Evolutionary conservation across 2,113 vertebrate species (phyloP).

Genomic region (Taxidea taxus): DNA sequence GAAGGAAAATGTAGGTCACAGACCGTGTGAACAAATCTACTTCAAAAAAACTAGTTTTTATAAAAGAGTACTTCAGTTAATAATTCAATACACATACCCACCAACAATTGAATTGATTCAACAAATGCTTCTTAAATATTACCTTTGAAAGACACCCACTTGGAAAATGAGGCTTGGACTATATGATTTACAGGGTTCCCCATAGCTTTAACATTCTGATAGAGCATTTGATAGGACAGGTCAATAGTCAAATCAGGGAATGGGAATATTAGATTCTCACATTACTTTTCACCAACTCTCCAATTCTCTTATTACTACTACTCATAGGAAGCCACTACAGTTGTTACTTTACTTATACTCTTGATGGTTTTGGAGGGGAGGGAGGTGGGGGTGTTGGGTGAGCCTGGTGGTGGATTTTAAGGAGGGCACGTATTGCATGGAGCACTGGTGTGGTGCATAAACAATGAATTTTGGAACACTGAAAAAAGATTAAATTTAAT

Average conservation of each 20-base stretch:
- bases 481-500: too few species aligned
- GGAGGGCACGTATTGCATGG: too few species aligned
- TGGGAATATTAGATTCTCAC: neutral
- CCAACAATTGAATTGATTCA: neutral
- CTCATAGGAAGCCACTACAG: neutral
- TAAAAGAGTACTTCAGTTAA: neutral
- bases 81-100: neutral
- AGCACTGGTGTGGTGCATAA: too few species aligned
- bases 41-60: neutral
- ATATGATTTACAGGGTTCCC: neutral
- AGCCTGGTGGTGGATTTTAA: too few species aligned
- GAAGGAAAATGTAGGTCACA: neutral
- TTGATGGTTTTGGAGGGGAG: neutral
- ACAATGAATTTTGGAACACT: too few species aligned
- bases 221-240: neutral
- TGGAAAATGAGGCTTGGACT: neutral
- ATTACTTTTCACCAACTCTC: neutral
- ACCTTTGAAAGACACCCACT: neutral
- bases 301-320: neutral
- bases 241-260: neutral
- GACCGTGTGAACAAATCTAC: neutral
- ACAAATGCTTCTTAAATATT: neutral
- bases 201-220: neutral
- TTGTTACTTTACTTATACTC: neutral
- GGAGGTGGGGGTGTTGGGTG: too few species aligned